phyloP scores from a whole-genome alignment of 2,888 invertebrate species.

The Biston stratarius region DNA sequence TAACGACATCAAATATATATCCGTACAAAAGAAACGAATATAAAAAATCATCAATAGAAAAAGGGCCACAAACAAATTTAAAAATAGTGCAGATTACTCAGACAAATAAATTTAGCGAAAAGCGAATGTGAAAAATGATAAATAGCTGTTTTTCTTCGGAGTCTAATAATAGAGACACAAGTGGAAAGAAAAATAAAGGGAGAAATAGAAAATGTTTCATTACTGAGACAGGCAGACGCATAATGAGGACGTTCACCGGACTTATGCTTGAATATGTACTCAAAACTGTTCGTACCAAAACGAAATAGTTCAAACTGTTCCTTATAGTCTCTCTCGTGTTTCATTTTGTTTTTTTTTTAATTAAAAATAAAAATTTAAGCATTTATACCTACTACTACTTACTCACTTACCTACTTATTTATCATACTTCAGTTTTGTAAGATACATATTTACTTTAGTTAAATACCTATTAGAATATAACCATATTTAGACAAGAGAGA shows the following conservation, averaged over 20 bases:
- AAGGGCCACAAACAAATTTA: conserved; percentile 31
- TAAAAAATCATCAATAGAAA: conserved; percentile 19
- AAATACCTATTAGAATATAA: conserved; percentile 4
- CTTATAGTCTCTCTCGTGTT: too few relatives aligned
- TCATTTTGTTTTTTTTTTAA: too few relatives aligned
- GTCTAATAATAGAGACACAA: conserved; percentile 63
- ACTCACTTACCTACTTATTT: too few relatives aligned
- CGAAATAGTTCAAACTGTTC: too few relatives aligned
- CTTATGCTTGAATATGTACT: not conserved
- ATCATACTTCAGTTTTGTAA: too few relatives aligned
- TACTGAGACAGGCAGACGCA: conserved; percentile 41
- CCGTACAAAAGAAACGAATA: not conserved
- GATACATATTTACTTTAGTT: too few relatives aligned
- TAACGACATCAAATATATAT: not conserved
- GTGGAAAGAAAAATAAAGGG: conserved; percentile 70
- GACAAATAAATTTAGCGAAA: conserved; percentile 19
- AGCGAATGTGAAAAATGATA: conserved; percentile 56
- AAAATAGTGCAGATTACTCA: conserved; percentile 14
- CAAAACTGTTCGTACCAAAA: too few relatives aligned
- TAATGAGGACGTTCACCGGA: conserved; percentile 77
- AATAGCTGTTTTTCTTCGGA: conserved; percentile 63
- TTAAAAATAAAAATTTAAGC: not conserved
- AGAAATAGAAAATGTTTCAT: conserved; percentile 63
- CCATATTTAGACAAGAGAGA: conserved; percentile 5
- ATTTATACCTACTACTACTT: too few relatives aligned